These are phyloP conservation scores for Odocoileus hemionus DNA, from an alignment of 2,113 vertebrate species.

Conservation along the genomic window DNA sequence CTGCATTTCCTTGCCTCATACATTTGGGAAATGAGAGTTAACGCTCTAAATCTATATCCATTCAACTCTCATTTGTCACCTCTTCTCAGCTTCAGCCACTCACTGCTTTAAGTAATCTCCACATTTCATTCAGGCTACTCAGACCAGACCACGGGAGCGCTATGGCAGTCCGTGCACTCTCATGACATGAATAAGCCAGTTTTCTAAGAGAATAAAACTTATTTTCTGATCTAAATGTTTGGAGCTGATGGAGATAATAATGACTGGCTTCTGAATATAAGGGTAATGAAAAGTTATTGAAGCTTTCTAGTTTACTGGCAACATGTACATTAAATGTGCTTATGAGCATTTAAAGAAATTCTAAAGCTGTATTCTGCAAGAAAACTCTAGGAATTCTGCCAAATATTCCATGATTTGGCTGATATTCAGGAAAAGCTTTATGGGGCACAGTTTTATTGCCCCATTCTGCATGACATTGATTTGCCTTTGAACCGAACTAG, in stretches of 20 bases:
- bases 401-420: conserved; percentile 57
- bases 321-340: conserved; percentile 22
- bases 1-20: background rate
- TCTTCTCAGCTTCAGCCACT: background rate
- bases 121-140: background rate
- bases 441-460: conserved; percentile 56
- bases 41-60: background rate
- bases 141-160: background rate
- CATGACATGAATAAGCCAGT: background rate
- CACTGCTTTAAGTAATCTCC: background rate
- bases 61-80: background rate
- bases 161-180: background rate
- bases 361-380: conserved; percentile 20
- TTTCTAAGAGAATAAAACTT: background rate
- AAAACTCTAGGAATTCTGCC: conserved; percentile 57
- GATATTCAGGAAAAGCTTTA: conserved; percentile 56
- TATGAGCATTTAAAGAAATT: conserved; percentile 48
- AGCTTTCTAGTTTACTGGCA: conserved; percentile 41
- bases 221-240: background rate
- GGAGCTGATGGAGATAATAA: background rate
- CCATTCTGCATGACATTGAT: conserved; percentile 57
- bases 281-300: background rate
- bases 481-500: conserved; percentile 60
- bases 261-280: background rate
- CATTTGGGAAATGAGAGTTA: background rate